These are phyloP conservation scores for Plebejus melissa DNA, from an alignment of 2,888 invertebrate genomes.

Conservation along the genomic window DNA sequence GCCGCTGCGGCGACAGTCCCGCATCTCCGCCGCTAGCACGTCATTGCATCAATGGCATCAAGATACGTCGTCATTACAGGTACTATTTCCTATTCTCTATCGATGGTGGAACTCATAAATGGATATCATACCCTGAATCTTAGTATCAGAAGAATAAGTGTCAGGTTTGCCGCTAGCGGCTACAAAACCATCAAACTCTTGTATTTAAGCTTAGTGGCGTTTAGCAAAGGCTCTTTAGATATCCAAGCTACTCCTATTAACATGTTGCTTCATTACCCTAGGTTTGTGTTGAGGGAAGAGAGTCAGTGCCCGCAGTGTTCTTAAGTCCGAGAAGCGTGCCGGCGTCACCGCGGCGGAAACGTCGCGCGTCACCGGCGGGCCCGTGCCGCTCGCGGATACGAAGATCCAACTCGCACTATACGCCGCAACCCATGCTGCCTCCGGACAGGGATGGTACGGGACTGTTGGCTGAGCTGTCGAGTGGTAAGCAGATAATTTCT, in stretches of 20 bases:
- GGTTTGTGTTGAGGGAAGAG: slow-evolving; percentile 80
- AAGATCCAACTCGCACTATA: slow-evolving; percentile 81
- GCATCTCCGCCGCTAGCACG: slow-evolving; percentile 48
- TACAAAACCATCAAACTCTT: too few species aligned
- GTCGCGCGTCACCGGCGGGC: slow-evolving; percentile 82
- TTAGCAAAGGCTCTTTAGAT: too few species aligned
- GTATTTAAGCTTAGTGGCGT: too few species aligned
- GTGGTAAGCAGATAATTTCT: slow-evolving; percentile 46
- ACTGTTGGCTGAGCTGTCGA: slow-evolving; percentile 81
- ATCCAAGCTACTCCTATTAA: neutral
- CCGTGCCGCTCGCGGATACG: slow-evolving; percentile 72
- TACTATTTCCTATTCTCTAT: slow-evolving; percentile 37
- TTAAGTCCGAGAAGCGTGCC: slow-evolving; percentile 87
- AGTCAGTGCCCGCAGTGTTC: slow-evolving; percentile 86
- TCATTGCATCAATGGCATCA: slow-evolving; percentile 64
- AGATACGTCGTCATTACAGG: slow-evolving; percentile 63
- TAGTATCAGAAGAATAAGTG: too few species aligned
- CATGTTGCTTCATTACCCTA: slow-evolving; percentile 38
- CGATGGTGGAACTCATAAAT: too few species aligned
- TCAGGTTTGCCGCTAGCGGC: too few species aligned
- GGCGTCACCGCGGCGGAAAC: slow-evolving; percentile 81
- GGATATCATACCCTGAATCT: too few species aligned
- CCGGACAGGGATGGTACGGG: slow-evolving; percentile 94
- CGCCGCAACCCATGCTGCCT: slow-evolving; percentile 96
- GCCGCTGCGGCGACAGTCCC: slow-evolving; percentile 55